These are phyloP conservation scores for Augochlorella aurata DNA, from an alignment of 2,888 invertebrate genomes.

Conservation along the genomic window DNA sequence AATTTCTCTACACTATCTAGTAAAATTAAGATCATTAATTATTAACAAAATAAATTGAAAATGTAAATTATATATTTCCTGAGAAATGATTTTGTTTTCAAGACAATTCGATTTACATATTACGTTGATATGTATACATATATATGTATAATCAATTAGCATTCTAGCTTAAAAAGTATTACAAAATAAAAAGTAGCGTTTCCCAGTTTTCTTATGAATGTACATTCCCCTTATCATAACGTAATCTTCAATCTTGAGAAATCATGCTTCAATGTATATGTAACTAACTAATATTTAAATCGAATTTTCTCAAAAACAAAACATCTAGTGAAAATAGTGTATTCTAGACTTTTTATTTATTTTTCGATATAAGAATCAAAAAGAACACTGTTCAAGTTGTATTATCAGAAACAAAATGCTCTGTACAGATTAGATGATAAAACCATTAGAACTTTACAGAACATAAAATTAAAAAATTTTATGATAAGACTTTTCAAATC, in stretches of 20 bases:
- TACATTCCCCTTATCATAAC: background rate
- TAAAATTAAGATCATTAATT: background rate
- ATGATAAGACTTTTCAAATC: background rate
- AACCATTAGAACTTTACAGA: background rate
- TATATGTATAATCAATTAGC: background rate
- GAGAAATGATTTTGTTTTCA: background rate
- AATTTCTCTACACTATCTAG: background rate
- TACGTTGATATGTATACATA: background rate
- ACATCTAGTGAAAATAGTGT: background rate
- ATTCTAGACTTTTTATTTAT: background rate
- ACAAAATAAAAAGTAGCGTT: background rate
- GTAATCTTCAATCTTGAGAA: background rate
- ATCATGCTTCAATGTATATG: background rate
- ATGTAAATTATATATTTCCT: constrained; percentile 2
- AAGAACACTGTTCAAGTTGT: background rate
- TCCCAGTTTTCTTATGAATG: background rate
- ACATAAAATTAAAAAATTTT: background rate
- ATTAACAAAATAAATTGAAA: background rate
- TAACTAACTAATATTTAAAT: background rate
- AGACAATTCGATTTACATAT: background rate
- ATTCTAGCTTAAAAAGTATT: background rate
- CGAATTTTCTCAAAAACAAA: constrained; percentile 1
- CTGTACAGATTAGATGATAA: background rate
- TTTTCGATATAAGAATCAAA: background rate
- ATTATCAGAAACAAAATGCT: constrained; percentile 2